A percentile compares a stretch with the other conserved stretches of the same genome.
Evolutionary conservation across 2,113 vertebrate genomes (phyloP).

Genomic region (Kobus ellipsiprymnus): DNA sequence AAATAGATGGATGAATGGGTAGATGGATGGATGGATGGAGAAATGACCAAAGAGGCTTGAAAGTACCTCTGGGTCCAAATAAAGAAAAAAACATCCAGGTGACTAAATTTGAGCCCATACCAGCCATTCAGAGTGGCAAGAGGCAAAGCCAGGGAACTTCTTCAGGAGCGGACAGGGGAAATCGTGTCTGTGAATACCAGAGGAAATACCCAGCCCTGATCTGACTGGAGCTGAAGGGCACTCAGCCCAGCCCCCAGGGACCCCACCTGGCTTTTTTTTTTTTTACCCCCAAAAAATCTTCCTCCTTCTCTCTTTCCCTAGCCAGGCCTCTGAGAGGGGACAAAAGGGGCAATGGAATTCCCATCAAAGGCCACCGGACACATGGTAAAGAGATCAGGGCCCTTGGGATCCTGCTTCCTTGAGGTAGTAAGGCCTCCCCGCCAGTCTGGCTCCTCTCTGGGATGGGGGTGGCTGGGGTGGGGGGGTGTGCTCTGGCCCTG

Average conservation of each 20-base stretch:
- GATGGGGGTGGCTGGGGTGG: neutral
- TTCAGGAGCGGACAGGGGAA: neutral
- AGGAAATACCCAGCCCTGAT: neutral
- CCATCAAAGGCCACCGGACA: slow-evolving; percentile 70
- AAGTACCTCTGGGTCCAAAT: neutral
- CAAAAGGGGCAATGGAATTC: slow-evolving; percentile 66
- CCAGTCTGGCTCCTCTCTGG: slow-evolving; percentile 51
- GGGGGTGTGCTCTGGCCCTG: slow-evolving; percentile 27
- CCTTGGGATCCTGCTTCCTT: slow-evolving; percentile 46
- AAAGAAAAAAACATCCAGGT: neutral
- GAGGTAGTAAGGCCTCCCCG: slow-evolving; percentile 29
- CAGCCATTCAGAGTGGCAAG: neutral
- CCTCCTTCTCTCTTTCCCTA: neutral
- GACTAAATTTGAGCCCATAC: neutral
- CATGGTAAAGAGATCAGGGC: slow-evolving; percentile 77
- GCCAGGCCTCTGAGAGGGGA: neutral
- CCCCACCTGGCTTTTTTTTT: neutral
- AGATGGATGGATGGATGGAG: neutral
- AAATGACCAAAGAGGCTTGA: neutral
- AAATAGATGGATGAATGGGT: too few species aligned
- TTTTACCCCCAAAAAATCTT: neutral
- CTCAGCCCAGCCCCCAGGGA: neutral
- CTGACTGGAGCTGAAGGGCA: neutral
- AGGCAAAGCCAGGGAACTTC: neutral
- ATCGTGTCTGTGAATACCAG: neutral